These are phyloP conservation scores for Gouania willdenowi DNA, from an alignment of 2,797 vertebrate species.

Conservation along the genomic window DNA sequence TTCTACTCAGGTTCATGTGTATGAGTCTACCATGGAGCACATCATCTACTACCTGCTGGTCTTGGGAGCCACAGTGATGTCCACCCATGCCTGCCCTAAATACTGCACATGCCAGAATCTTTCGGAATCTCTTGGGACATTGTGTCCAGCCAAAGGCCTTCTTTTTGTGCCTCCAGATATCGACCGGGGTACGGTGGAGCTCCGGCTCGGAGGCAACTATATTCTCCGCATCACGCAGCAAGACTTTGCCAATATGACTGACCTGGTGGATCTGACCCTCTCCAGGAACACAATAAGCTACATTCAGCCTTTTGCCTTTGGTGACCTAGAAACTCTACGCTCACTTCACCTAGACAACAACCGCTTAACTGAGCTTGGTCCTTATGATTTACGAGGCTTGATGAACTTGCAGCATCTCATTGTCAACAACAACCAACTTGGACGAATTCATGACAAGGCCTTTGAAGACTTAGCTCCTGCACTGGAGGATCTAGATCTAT, in stretches of 20 bases:
- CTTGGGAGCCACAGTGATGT: constrained; percentile 84
- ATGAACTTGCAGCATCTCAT: constrained; percentile 93
- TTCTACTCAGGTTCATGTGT: constrained; percentile 68
- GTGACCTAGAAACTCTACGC: constrained; percentile 90
- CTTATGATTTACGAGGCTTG: constrained; percentile 85
- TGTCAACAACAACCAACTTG: constrained; percentile 92
- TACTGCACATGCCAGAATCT: constrained; percentile 93
- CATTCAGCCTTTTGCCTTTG: constrained; percentile 90
- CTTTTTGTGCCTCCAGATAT: constrained; percentile 91
- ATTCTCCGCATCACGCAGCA: constrained; percentile 87
- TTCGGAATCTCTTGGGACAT: constrained; percentile 89
- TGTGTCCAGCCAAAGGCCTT: constrained; percentile 91
- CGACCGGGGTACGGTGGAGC: constrained; percentile 88
- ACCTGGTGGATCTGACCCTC: constrained; percentile 91
- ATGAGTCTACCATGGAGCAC: constrained; percentile 90
- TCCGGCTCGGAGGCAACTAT: constrained; percentile 91
- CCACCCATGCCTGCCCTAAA: constrained; percentile 86
- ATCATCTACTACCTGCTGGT: constrained; percentile 85
- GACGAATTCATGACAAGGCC: constrained; percentile 79
- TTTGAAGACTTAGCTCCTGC: constrained; percentile 87
- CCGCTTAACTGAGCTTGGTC: constrained; percentile 82
- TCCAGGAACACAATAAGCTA: constrained; percentile 92
- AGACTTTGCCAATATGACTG: constrained; percentile 95
- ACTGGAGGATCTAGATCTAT: constrained; percentile 90
- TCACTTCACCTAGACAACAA: constrained; percentile 93